Evolutionary conservation across 2,797 vertebrate genomes (phyloP).

Genomic region (Sylvia borin): DNA sequence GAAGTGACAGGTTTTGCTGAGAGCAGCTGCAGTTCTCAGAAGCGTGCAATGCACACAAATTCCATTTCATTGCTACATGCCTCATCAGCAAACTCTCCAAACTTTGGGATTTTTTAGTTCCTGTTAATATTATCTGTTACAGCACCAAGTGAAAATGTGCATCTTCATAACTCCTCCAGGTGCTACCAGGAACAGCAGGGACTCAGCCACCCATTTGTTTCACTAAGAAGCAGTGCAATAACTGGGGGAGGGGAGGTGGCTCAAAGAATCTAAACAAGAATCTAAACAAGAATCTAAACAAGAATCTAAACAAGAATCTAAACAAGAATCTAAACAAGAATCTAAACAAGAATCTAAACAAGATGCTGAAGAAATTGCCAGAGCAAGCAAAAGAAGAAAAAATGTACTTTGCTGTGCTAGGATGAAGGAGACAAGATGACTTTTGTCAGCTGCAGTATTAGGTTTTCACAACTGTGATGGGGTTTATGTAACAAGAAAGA

Average conservation of each 20-base stretch:
- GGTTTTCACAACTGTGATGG: background rate
- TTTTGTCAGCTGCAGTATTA: background rate
- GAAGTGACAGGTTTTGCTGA: background rate
- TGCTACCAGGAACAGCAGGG: background rate
- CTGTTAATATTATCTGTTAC: background rate
- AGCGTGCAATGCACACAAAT: background rate
- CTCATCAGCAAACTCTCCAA: background rate
- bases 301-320: background rate
- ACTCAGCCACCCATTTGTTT: background rate
- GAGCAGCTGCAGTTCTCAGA: background rate
- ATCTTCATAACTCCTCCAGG: slow-evolving; percentile 5
- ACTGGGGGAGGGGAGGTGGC: background rate
- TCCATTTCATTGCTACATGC: background rate
- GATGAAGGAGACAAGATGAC: background rate
- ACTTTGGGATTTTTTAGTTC: background rate
- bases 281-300: background rate
- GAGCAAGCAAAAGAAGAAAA: background rate
- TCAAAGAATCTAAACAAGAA: background rate
- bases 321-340: background rate
- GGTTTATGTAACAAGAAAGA: background rate
- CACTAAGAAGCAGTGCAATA: background rate
- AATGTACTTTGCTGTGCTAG: background rate
- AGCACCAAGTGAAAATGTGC: background rate
- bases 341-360: background rate
- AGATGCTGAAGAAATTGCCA: background rate